Evolutionary conservation across 2,113 vertebrate genomes (phyloP), one percentile per base, ranked within the genome.

Genomic region (Tachysurus fulvidraco): DNA sequence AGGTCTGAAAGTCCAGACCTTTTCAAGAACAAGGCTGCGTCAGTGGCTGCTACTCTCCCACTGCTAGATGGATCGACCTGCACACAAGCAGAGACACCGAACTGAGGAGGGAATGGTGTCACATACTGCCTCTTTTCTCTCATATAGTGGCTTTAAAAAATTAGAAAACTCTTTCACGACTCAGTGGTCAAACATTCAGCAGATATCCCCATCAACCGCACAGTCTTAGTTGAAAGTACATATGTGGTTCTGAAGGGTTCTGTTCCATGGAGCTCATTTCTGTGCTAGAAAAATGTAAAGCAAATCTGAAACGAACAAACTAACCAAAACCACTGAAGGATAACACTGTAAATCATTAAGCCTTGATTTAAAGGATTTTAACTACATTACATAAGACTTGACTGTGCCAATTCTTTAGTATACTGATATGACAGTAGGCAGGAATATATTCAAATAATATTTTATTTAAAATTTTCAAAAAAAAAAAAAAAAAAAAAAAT

Each of bases 11-110:
- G 94, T 14, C 97, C 97, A 55, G 98, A 99, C 91, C 94, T 97
- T 92, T 99, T 99, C 91, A 99, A 91, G 93, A 99, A 99, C 83
- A 96, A 91, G 90, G 98, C 98, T 83, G 98, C 98, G 94, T 99
- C 98, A 80, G 96, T 95, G 87, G 98, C 97, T 87, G 95, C 94
- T 44, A 99, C 98, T 83, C 95, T 95, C 91, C 98, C 98, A 89
- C 95, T 95, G 91, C 95, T 95, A 83, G 95, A 89, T 19, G 96
- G 94, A 94, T 99, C 98, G 88, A 99, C 97, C 98, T 99, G 90
- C 9, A 90, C 89, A 90, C 86, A 83, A n/a, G 83, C 11, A 79
- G 8, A 81, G 16, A 78, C 30, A 36, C 21, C 60, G 73, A 73
- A 52, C 4, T 30, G 25, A 30, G 25, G 2, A 25, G 21, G 4